A percentile compares a stretch with the other conserved stretches of the same genome.
phyloP scores from a whole-genome alignment of 2,113 vertebrate species.

The Tyrannus savana region DNA sequence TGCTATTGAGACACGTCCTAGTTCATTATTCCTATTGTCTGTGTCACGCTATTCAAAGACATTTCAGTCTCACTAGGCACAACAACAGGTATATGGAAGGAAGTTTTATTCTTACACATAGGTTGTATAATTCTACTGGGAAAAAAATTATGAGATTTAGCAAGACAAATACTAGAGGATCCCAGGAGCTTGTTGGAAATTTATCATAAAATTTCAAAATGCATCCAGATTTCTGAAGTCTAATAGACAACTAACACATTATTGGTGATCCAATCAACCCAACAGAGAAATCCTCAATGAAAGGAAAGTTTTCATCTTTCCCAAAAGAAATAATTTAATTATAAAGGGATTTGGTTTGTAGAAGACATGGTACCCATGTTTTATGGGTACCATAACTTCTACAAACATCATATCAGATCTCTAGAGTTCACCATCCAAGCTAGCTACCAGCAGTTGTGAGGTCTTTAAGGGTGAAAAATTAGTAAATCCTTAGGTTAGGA shows the following conservation, averaged over 20 bases:
- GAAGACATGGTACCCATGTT: background rate
- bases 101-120: background rate
- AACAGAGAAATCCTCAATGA: background rate
- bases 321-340: background rate
- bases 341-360: background rate
- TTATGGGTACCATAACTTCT: background rate
- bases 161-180: background rate
- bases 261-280: background rate
- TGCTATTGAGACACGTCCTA: background rate
- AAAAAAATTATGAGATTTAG: background rate
- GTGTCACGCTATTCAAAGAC: background rate
- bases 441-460: background rate
- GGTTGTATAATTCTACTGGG: background rate
- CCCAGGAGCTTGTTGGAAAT: background rate
- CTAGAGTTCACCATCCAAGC: background rate
- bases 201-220: background rate
- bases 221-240: background rate
- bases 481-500: background rate
- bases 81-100: background rate
- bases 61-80: background rate
- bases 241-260: background rate
- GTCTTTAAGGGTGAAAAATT: background rate
- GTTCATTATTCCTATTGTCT: background rate
- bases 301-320: background rate
- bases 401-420: background rate